A percentile compares a stretch with the other conserved stretches of the same genome.
Conservation (phyloP, 2,888 invertebrate genomes). For the Coecobrya sp. region DNA sequence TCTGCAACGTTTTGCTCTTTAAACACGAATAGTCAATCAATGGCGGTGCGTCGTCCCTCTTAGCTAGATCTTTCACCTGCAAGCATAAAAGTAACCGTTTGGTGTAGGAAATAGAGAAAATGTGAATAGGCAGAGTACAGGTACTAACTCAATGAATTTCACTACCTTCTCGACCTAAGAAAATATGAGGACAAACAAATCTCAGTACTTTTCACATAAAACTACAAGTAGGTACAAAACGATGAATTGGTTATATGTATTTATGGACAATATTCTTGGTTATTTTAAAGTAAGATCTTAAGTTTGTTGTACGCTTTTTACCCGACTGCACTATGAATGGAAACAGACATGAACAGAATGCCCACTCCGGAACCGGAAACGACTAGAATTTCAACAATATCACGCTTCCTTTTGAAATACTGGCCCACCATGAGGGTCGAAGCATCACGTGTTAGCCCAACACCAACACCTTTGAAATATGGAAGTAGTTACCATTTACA, state of each 20-base stretch:
- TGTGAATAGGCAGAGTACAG: too few species aligned
- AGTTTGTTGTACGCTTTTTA: too few species aligned
- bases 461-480: conserved; percentile 91
- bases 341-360: conserved; percentile 91
- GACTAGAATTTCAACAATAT: conserved; percentile 96
- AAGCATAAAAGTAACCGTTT: too few species aligned
- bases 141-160: too few species aligned
- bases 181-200: too few species aligned
- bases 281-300: too few species aligned
- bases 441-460: conserved; percentile 95
- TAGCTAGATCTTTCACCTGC: conserved; percentile 91
- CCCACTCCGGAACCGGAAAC: conserved; percentile 95
- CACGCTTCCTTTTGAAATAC: conserved; percentile 95
- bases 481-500: background rate
- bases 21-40: conserved; percentile 96
- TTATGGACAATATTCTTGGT: too few species aligned
- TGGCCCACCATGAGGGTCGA: conserved; percentile 96
- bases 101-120: too few species aligned
- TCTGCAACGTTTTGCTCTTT: conserved; percentile 94
- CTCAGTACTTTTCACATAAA: too few species aligned
- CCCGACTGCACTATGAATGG: conserved; percentile 84
- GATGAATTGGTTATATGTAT: too few species aligned
- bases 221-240: too few species aligned
- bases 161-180: too few species aligned
- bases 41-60: conserved; percentile 93